phyloP scores from a whole-genome alignment of 2,888 invertebrate species.

The Aplocera efformata region DNA sequence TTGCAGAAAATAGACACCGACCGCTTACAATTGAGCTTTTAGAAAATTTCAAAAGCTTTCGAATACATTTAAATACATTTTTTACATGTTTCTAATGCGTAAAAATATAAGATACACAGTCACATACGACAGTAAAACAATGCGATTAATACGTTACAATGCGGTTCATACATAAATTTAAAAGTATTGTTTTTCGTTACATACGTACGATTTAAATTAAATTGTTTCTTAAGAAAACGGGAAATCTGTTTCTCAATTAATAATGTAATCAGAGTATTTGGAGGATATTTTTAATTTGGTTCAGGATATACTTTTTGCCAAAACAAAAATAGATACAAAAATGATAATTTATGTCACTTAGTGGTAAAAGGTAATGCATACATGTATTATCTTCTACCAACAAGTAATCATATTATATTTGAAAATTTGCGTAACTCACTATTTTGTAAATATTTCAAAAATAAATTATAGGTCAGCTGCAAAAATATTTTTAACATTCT shows the following conservation, averaged over 20 bases:
- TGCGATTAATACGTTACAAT: constrained; percentile 3
- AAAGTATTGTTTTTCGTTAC: too few relatives aligned
- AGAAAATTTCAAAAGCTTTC: constrained; percentile 27
- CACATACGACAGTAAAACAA: background rate
- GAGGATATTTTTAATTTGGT: too few relatives aligned
- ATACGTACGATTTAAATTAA: too few relatives aligned
- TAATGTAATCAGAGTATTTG: too few relatives aligned
- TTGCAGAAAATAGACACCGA: constrained; percentile 72
- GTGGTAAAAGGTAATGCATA: too few relatives aligned
- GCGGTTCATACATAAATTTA: background rate
- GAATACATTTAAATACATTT: constrained; percentile 10
- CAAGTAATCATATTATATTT: too few relatives aligned
- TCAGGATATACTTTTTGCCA: too few relatives aligned
- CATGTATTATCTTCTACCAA: too few relatives aligned
- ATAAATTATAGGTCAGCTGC: constrained; percentile 40
- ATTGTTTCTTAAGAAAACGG: too few relatives aligned
- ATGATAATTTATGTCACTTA: too few relatives aligned
- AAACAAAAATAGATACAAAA: too few relatives aligned
- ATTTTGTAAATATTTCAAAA: constrained; percentile 36
- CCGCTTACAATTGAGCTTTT: constrained; percentile 39
- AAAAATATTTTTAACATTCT: constrained; percentile 40
- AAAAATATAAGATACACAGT: constrained; percentile 9
- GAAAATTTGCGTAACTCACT: background rate
- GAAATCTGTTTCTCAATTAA: too few relatives aligned
- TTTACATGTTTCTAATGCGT: constrained; percentile 14